Percentiles rank a stretch among this genome's conserved stretches.
phyloP scores from a whole-genome alignment of 2,888 invertebrate genomes.

The Dryadula phaetusa region DNA sequence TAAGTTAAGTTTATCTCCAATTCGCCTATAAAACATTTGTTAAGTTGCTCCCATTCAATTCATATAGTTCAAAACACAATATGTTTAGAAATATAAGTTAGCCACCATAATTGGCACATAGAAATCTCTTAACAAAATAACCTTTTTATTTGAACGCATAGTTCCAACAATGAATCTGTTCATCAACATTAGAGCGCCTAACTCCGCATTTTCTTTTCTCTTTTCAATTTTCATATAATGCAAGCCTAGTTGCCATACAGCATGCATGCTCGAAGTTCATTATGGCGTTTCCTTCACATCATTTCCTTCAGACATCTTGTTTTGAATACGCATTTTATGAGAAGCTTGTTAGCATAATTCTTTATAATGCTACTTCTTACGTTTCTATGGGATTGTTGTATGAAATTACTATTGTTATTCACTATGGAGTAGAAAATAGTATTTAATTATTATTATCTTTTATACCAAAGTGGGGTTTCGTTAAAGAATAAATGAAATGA shows the following conservation, averaged over 20 bases:
- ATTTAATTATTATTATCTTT: slow-evolving; percentile 19
- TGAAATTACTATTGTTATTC: slow-evolving; percentile 13
- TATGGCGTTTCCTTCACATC: slow-evolving; percentile 65
- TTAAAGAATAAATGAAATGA: slow-evolving; percentile 1
- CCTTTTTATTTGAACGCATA: slow-evolving; percentile 30
- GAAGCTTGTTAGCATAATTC: slow-evolving; percentile 42
- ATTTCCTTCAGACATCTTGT: slow-evolving; percentile 68
- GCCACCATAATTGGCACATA: slow-evolving; percentile 14
- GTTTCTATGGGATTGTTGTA: slow-evolving; percentile 27
- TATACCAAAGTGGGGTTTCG: slow-evolving; percentile 15
- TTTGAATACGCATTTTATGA: slow-evolving; percentile 48
- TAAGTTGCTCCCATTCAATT: neutral
- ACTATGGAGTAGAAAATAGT: slow-evolving; percentile 23
- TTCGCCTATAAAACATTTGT: too few species aligned
- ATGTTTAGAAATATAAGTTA: neutral
- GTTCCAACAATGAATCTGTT: slow-evolving; percentile 47
- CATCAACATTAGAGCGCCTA: slow-evolving; percentile 49
- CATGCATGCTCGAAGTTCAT: slow-evolving; percentile 60
- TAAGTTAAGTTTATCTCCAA: too few species aligned
- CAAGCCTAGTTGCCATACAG: slow-evolving; percentile 50
- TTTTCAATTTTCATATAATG: slow-evolving; percentile 56
- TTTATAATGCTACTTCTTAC: slow-evolving; percentile 34
- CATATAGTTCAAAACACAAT: neutral
- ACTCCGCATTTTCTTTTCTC: slow-evolving; percentile 52
- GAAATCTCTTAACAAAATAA: slow-evolving; percentile 26